Base-by-base conservation (phyloP, 2,888 invertebrate species). In the Torymus auratus region DNA sequence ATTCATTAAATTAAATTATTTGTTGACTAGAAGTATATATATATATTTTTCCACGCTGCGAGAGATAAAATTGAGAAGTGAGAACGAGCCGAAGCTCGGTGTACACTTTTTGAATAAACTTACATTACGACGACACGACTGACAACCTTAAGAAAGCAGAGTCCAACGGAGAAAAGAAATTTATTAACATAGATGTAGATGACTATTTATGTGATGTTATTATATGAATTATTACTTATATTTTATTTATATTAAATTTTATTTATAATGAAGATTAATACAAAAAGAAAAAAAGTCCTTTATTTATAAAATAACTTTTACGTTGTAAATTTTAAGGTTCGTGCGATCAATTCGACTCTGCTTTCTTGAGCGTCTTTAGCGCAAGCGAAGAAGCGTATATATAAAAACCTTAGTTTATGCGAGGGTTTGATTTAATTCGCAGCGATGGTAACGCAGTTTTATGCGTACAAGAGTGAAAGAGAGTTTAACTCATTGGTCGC, bases 371-470 rank as follows among this genome's bases (percentile, higher is more conserved):
- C 15, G 60, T 74, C 64, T 67, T 61, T 58, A 73, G 17, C 53
- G 58, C 64, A 65, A 71, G 23, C 7, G 41, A 72, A 72, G 28
- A 58, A 65, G 20, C 3, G 14, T 64, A 41, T 41, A 41, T 41
- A 41, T 41, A 41, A 7, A 20, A 78, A 69, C 61, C 68, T 76
- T 77, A 67, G 60, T 72, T 79, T 79, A 76, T 60, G 52, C 58
- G n/a, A 71, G 56, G 60, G 20, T 75, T 64, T 72, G 10, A 41
- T 68, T 68, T 75, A 61, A 12, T 53, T 65, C 52, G 56, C 69
- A 79, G 69, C 55, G 72, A 28, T 70, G 58, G 72, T 72, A 72
- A 79, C 79, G 82, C 82, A 82, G 82, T 82, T 82, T 82, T 82
- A 82, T 82, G 82, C 79, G 82, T 82, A 53, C 28, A 69, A 76